These are phyloP conservation scores for Cephus rjabovi DNA, from an alignment of 2,888 invertebrate species.

Conservation along the genomic window DNA sequence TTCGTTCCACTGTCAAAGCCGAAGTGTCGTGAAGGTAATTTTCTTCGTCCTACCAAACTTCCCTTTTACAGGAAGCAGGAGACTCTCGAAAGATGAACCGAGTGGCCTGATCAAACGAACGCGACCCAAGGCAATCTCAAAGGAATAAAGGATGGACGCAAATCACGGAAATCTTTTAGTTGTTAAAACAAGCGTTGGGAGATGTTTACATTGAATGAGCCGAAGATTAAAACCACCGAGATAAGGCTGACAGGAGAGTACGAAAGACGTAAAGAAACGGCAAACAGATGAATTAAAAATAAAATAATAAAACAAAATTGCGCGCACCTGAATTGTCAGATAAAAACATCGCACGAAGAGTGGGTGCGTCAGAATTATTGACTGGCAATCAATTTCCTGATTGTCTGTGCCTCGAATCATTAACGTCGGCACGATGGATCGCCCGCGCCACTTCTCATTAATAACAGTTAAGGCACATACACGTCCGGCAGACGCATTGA, in stretches of 20 bases:
- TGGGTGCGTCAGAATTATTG: not conserved
- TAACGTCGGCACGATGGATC: not conserved
- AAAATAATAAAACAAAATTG: not conserved
- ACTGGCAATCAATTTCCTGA: no score
- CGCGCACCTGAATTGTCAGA: not conserved
- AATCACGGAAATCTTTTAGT: not conserved
- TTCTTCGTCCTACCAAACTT: not conserved
- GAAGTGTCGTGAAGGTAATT: not conserved
- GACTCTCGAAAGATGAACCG: not conserved
- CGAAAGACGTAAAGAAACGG: not conserved
- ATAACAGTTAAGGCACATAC: not conserved
- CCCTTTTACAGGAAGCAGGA: not conserved
- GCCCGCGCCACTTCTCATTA: not conserved
- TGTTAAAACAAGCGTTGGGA: not conserved
- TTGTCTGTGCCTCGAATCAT: not conserved
- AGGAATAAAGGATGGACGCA: not conserved
- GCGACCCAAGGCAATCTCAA: no score
- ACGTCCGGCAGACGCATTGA: not conserved
- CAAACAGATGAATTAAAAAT: not conserved
- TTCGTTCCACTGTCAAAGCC: no score
- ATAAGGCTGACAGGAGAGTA: not conserved
- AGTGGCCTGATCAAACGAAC: not conserved
- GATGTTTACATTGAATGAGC: not conserved
- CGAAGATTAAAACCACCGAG: not conserved
- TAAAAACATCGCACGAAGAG: not conserved